Evolutionary conservation across 2,888 invertebrate genomes (phyloP).

Genomic region (Ceratothoa steindachneri): DNA sequence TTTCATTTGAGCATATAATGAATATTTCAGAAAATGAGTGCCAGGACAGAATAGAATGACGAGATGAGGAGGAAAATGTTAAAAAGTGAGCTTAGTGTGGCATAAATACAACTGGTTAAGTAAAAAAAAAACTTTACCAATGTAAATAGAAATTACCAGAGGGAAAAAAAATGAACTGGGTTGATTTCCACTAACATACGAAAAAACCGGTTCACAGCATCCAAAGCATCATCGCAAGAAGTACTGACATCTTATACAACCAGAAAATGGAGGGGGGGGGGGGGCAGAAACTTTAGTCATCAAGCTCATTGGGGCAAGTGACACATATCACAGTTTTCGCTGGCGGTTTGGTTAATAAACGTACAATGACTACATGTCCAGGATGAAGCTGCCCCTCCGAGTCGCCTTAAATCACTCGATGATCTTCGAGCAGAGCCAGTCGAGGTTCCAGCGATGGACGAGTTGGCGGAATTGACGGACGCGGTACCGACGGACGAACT

Average conservation of each 20-base stretch:
- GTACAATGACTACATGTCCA: conserved; percentile 96
- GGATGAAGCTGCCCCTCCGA: conserved; percentile 54
- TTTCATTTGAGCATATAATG: too few species aligned
- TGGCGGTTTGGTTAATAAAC: conserved; percentile 75
- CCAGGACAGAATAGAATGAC: too few species aligned
- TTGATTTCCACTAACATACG: too few species aligned
- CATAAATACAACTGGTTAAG: too few species aligned
- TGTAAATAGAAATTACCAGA: too few species aligned
- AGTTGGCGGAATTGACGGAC: conserved; percentile 48
- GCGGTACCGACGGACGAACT: conserved; percentile 48
- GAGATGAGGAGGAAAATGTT: too few species aligned
- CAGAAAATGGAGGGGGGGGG: not conserved
- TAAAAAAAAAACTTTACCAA: too few species aligned
- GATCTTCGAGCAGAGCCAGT: conserved; percentile 1
- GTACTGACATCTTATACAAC: not conserved
- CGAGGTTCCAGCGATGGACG: not conserved
- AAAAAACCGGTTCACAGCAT: too few species aligned
- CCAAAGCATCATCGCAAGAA: not conserved
- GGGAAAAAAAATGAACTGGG: too few species aligned
- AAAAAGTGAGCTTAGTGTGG: too few species aligned
- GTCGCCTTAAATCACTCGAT: too few species aligned
- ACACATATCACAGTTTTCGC: conserved; percentile 84
- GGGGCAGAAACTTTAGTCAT: not conserved
- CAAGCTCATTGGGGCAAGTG: conserved; percentile 63
- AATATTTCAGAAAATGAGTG: too few species aligned